Evolutionary conservation across 2,113 vertebrate genomes (phyloP).

Genomic region (Melanostigma gelatinosum): DNA sequence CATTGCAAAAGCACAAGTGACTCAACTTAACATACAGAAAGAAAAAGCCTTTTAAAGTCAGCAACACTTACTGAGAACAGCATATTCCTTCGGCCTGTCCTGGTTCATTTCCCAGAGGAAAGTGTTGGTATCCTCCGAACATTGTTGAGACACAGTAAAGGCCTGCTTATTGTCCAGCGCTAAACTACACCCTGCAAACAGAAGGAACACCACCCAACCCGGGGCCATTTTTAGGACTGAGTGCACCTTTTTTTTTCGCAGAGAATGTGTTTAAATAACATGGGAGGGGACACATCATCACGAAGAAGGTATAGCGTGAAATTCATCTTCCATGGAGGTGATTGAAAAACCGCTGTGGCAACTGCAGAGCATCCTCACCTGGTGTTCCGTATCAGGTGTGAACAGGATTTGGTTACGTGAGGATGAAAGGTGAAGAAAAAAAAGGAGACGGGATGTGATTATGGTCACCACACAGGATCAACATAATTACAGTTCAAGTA

Average conservation of each 20-base stretch:
- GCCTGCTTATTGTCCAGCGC: constrained; percentile 8
- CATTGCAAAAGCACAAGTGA: background rate
- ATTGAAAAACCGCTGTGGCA: constrained; percentile 22
- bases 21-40: background rate
- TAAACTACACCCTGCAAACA: constrained; percentile 35
- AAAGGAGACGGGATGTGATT: constrained; percentile 15
- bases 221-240: constrained; percentile 68
- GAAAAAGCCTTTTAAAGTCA: constrained; percentile 1
- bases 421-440: constrained; percentile 22
- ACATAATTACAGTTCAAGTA: constrained; percentile 18
- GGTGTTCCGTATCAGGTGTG: constrained; percentile 50
- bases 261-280: constrained; percentile 74
- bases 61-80: constrained; percentile 86
- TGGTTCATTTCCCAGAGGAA: constrained; percentile 86
- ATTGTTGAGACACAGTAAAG: constrained; percentile 77
- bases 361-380: constrained; percentile 13
- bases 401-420: constrained; percentile 59
- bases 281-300: constrained; percentile 37
- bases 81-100: constrained; percentile 82
- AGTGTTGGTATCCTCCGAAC: constrained; percentile 77
- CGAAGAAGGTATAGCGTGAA: constrained; percentile 43
- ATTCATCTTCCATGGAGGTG: constrained; percentile 34
- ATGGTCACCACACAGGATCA: constrained; percentile 14
- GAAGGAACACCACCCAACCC: constrained; percentile 33
- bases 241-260: constrained; percentile 12